phyloP scores from a whole-genome alignment of 2,113 vertebrate species.

The Sebastes fasciatus region DNA sequence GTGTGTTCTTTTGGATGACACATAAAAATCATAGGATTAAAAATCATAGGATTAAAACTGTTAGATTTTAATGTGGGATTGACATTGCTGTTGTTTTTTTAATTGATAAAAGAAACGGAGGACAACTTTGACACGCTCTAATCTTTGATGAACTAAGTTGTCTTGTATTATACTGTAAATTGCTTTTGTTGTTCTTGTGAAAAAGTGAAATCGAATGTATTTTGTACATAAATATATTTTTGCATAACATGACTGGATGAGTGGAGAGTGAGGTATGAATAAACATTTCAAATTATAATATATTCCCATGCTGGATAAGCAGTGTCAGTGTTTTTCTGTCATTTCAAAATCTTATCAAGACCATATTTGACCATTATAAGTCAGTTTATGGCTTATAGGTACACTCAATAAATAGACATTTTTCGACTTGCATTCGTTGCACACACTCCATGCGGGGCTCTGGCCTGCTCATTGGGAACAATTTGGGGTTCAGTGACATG shows the following conservation, averaged over 20 bases:
- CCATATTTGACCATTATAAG: background rate
- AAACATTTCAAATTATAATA: slow-evolving; percentile 58
- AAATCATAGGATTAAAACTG: slow-evolving; percentile 37
- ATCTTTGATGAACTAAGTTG: slow-evolving; percentile 70
- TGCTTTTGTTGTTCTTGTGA: slow-evolving; percentile 60
- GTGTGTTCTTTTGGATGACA: slow-evolving; percentile 36
- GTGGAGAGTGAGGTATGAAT: slow-evolving; percentile 64
- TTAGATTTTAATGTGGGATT: slow-evolving; percentile 54
- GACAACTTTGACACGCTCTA: slow-evolving; percentile 82
- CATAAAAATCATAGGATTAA: slow-evolving; percentile 24
- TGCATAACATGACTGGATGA: slow-evolving; percentile 59
- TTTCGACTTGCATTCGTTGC: background rate
- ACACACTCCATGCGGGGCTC: background rate
- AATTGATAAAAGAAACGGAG: slow-evolving; percentile 70
- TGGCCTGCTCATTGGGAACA: background rate
- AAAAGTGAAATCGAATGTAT: slow-evolving; percentile 81
- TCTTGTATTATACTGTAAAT: slow-evolving; percentile 84
- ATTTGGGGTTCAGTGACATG: background rate
- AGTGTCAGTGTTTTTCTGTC: background rate
- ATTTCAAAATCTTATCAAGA: background rate
- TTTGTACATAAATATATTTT: slow-evolving; percentile 83
- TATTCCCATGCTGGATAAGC: background rate
- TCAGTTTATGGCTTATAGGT: background rate
- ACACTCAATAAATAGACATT: background rate
- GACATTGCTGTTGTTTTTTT: slow-evolving; percentile 28